Base-by-base conservation (phyloP, 2,888 invertebrate species). In the Habrosyne pyritoides region DNA sequence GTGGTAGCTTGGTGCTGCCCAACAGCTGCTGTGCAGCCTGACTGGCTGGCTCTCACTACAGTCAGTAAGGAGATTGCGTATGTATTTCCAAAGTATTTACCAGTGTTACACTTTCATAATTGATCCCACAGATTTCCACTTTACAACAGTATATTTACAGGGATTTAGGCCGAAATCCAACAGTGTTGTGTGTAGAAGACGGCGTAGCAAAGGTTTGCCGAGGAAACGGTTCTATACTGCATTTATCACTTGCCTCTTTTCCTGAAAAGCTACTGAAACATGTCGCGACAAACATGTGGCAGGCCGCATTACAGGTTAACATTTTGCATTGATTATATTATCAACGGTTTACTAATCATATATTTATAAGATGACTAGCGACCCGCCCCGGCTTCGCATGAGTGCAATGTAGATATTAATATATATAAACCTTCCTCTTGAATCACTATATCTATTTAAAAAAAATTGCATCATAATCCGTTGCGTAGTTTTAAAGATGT, bases 101-200 rank as follows among this genome's bases (percentile, higher is more conserved):
- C 47, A 33, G 33, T 51, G 36, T 48, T 26, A 46, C n/a, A n/a
- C n/a, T n/a, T n/a, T n/a, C n/a, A n/a, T n/a, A 46, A 10, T 47
- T 47, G 12, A 21, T 12, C 21, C 10, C 10, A 47, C 21, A n/a
- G n/a, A 33, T 6, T 33, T n/a, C 5, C 4, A 6, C 10, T 21
- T 47, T 21, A 24, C 0, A 47, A 21, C 53, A 28, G 18, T 54
- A 53, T 51, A 30, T 54, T 67, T 63, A 56, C 56, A 97, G 97
- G 63, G 98, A 99, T 82, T 95, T 98, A 69, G 98, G 98, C 2
- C 96, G 97, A 72, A 96, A 96, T 73, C 97, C 98, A 0, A 94
- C 95, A 57, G 94, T 99, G 10, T 91, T 96, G 55, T 95, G 95
- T 71, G 97, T 98, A 73, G 95, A 97, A 70, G 97, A 97, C 59